Base-by-base conservation (phyloP, 2,797 vertebrate genomes). In the Calcarius lapponicus region DNA sequence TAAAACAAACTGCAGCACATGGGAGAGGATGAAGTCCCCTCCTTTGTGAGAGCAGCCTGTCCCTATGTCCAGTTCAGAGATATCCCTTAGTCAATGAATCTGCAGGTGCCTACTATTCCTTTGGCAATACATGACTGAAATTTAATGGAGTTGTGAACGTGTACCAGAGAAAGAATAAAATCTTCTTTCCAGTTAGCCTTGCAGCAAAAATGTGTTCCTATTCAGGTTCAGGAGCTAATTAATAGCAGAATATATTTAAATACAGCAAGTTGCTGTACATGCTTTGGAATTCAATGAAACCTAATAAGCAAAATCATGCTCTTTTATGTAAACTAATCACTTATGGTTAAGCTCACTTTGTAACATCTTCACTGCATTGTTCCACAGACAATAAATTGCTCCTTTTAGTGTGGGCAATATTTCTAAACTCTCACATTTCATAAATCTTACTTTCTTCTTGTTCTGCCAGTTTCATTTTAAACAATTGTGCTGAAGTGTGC, bases 281-380 rank as follows among this genome's bases (percentile, higher is more conserved):
- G 58, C 38, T 82, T 90, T 85, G 86, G 80, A 95, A 93, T 95
- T 90, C 32, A 94, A 74, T 84, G 67, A 70, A 96, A 91, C 7
- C 8, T 84, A 90, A 92, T 66, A 88, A 81, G 60, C 24, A 93
- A 95, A 96, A 93, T 82, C 79, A 82, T 48, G 5, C 8, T 92
- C 36, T 87, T 93, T 90, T 82, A 75, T 83, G 51, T 88, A 91
- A 95, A 92, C 71, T 92, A 87, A 93, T 93, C 88, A 86, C 75
- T 92, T 90, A 86, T 11, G 15, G 40, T 69, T 87, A 92, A 94
- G 45, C 22, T 79, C 29, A 53, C 62, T 86, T 85, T 64, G 34
- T 54, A 94, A 89, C 51, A 64, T 79, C 81, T 80, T 94, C 45
- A 58, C 43, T 93, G 42, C 62, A 58, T 88, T 95, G 57, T 86